phyloP scores from a whole-genome alignment of 2,113 vertebrate species.

The Pontoporia blainvillei region DNA sequence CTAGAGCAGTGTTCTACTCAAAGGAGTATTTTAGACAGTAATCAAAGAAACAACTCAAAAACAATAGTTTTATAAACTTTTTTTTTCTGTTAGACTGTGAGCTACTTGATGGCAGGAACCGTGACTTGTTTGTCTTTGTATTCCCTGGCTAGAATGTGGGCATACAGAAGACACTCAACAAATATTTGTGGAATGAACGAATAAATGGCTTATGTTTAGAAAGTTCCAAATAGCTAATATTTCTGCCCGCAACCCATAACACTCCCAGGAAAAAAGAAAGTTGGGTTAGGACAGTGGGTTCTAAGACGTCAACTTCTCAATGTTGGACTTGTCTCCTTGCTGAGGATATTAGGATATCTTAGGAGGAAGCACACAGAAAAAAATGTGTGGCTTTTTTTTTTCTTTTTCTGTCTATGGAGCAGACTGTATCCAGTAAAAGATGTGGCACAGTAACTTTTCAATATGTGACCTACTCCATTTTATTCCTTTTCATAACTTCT shows the following conservation, averaged over 20 bases:
- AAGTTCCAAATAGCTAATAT: background rate
- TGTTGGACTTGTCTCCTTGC: background rate
- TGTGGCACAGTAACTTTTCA: background rate
- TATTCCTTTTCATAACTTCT: background rate
- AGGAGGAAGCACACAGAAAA: background rate
- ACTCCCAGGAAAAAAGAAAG: background rate
- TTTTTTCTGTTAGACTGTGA: slow-evolving; percentile 16
- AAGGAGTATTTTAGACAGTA: background rate
- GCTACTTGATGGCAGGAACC: background rate
- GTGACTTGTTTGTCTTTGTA: slow-evolving; percentile 14
- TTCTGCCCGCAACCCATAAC: background rate
- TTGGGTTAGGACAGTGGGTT: background rate
- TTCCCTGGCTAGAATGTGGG: background rate
- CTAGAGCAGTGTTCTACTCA: background rate
- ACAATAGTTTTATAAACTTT: background rate
- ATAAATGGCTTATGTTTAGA: background rate
- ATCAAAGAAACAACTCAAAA: background rate
- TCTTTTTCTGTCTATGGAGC: background rate
- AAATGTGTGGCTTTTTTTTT: background rate
- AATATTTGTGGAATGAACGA: slow-evolving; percentile 47
- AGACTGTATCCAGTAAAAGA: background rate
- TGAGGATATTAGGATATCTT: background rate
- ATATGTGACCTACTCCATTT: background rate
- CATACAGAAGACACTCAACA: slow-evolving; percentile 17
- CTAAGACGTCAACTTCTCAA: background rate